Percentiles rank a stretch among this genome's conserved stretches.
These are phyloP conservation scores for Pammene fasciana DNA, from an alignment of 2,888 invertebrate genomes.

Conservation along the genomic window DNA sequence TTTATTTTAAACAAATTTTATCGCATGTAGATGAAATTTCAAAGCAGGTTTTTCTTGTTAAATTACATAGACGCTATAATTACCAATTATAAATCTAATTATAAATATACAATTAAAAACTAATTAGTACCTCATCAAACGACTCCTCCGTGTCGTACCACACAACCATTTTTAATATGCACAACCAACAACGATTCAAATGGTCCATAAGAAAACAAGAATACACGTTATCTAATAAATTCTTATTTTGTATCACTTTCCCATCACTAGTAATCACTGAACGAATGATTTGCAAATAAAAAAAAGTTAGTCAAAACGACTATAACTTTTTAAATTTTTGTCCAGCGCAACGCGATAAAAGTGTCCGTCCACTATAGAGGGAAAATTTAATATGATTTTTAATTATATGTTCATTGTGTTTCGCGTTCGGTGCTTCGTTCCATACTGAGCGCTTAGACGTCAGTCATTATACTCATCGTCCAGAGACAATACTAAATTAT, in stretches of 20 bases:
- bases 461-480: constrained; percentile 42
- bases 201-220: constrained; percentile 23
- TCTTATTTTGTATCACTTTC: constrained; percentile 1
- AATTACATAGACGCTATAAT: neutral
- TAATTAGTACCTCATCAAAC: constrained; percentile 55
- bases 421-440: constrained; percentile 17
- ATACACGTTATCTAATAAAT: neutral
- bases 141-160: constrained; percentile 59
- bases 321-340: neutral
- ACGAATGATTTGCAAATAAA: neutral
- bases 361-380: neutral
- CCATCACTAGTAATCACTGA: constrained; percentile 26
- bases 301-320: constrained; percentile 10
- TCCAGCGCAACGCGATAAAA: neutral
- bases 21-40: no score
- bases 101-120: constrained; percentile 4
- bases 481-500: constrained; percentile 63
- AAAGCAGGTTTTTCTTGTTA: no score
- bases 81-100: neutral
- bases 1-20: neutral
- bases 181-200: constrained; percentile 33
- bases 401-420: constrained; percentile 16
- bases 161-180: constrained; percentile 59
- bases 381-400: constrained; percentile 15
- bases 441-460: constrained; percentile 36